phyloP scores from a whole-genome alignment of 53 echinoderm and acorn worm genomes.

The Henricia sp. region DNA sequence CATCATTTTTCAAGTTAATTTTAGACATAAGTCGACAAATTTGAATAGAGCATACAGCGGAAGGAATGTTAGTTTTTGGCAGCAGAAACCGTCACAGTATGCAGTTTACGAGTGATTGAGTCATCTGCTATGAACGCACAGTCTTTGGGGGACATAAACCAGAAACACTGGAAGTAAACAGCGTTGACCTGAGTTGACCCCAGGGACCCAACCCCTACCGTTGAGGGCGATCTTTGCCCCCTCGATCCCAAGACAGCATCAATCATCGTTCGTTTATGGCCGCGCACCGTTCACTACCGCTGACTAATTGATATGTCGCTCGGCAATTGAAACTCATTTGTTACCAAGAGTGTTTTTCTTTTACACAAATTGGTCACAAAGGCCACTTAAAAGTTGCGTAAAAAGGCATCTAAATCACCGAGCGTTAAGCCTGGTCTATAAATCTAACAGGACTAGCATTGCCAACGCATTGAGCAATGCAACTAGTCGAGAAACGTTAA shows the following conservation, averaged over 20 bases:
- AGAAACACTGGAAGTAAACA: slow-evolving; percentile 52
- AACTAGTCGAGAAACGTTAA: neutral
- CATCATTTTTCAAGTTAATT: too few relatives aligned
- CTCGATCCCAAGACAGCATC: slow-evolving; percentile 20
- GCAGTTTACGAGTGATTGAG: too few relatives aligned
- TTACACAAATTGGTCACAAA: slow-evolving; percentile 47
- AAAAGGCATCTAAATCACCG: slow-evolving; percentile 37
- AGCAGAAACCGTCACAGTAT: too few relatives aligned
- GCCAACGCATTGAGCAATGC: neutral
- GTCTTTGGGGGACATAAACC: slow-evolving; percentile 10
- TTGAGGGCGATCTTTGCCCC: slow-evolving; percentile 49
- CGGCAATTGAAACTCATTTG: slow-evolving; percentile 13
- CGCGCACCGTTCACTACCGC: neutral
- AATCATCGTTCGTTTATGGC: slow-evolving; percentile 9
- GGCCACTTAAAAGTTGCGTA: slow-evolving; percentile 24
- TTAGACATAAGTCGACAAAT: too few relatives aligned
- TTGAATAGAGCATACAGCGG: neutral
- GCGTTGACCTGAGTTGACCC: slow-evolving; percentile 9
- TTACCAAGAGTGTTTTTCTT: neutral
- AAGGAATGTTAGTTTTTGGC: neutral
- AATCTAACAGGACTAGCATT: slow-evolving; percentile 12
- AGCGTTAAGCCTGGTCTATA: neutral
- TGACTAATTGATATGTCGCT: neutral
- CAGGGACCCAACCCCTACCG: neutral
- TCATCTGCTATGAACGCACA: neutral